Evolutionary conservation across 2,888 invertebrate genomes (phyloP), one percentile per base, ranked within the genome.

Genomic region (Orthosia incerta): DNA sequence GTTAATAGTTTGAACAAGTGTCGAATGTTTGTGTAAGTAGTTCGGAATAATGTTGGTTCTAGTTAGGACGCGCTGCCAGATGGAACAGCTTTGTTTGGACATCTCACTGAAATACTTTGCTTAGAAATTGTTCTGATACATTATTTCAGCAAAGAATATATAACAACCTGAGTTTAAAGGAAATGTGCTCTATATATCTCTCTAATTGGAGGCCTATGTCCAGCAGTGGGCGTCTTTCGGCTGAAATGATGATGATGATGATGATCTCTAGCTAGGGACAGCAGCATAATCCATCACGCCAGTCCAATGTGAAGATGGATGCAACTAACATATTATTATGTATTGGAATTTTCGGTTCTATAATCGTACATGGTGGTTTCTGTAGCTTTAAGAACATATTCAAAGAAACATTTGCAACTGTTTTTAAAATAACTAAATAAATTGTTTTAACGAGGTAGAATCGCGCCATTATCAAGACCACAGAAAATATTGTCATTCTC

Each of bases 1-100:
- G 65, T 15, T 16, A 71, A 66, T 75, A 71, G 75, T 79, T 63
- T 71, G 70, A 51, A 67, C 66, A 79, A 56, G 50, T 79, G 79
- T 53, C 16, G 9, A 51, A 45, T 71, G 71, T 67, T 67, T 67
- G 75, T 67, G 55, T 51, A 39, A 39, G 39, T 39, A 66, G 67
- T 16, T 39, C 79, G 15, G 13, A 62, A n/a, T 71, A 16, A 50
- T 63, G 61, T 64, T 53, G 18, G 64, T 16, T 55, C 23, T 71
- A 53, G 71, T 79, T 60, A 67, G 4, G 16, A 18, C 59, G 66
- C 15, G 69, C 74, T 61, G 0, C 53, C 79, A 62, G n/a, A 66
- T 20, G 74, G 61, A 74, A 79, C 53, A 48, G 2, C 12, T 4
- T n/a, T 51, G 23, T 67, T 51, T 60, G 15, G 9, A 12, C 18